Conservation (phyloP, 2,113 vertebrate species). For the Procavia capensis region DNA sequence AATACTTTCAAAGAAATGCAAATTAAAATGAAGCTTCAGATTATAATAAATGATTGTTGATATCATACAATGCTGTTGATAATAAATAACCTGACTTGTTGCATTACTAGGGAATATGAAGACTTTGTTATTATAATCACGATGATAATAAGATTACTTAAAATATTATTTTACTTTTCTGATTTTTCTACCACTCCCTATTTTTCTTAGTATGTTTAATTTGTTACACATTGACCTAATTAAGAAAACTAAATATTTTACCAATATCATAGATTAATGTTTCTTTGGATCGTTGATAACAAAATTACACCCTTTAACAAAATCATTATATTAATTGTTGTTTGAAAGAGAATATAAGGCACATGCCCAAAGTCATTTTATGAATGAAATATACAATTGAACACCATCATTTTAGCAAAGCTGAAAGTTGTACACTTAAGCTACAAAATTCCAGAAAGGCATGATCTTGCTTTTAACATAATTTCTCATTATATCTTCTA, state of each 20-base stretch:
- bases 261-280: background rate
- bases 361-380: background rate
- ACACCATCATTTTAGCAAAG: background rate
- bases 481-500: background rate
- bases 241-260: conserved; percentile 6
- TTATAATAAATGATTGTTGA: background rate
- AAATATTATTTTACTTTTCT: background rate
- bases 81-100: background rate
- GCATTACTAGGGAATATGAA: background rate
- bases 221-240: background rate
- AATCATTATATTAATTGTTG: background rate
- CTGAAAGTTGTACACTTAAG: background rate
- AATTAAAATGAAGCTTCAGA: background rate
- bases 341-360: conserved; percentile 14
- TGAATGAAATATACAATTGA: background rate
- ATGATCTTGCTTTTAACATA: background rate
- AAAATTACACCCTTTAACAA: conserved; percentile 9
- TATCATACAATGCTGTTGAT: background rate
- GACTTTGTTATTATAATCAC: background rate
- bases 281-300: background rate
- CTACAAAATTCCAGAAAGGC: background rate
- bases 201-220: background rate
- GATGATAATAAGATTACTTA: background rate
- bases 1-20: background rate
- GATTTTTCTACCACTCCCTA: background rate